Evolutionary conservation across 1,140 invertebrate species (phyloP).

Genomic region (Ceratoteleas bidentatus): DNA sequence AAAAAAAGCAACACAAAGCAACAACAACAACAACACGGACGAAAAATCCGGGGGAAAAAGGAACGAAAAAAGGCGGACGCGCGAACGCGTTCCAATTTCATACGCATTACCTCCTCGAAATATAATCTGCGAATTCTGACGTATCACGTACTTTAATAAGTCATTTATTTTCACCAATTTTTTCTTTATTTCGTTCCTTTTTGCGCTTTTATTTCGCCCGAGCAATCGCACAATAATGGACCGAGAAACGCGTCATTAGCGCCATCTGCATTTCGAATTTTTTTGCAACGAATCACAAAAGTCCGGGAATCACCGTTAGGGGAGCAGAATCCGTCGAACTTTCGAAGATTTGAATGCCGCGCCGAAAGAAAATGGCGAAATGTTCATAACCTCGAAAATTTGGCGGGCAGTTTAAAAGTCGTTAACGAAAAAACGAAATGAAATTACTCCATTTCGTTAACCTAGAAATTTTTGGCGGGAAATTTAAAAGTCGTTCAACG

Average conservation of each 20-base stretch:
- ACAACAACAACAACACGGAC: neutral
- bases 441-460: too few species aligned
- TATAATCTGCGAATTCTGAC: slow-evolving; percentile 44
- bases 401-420: neutral
- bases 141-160: slow-evolving; percentile 50
- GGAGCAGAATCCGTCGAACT: neutral
- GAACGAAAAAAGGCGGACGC: slow-evolving; percentile 22
- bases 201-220: neutral
- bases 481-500: too few species aligned
- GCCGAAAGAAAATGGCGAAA: too few species aligned
- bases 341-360: neutral
- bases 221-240: neutral
- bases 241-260: too few species aligned
- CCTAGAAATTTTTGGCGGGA: too few species aligned
- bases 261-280: neutral
- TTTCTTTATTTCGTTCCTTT: slow-evolving; percentile 12
- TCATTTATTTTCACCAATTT: slow-evolving; percentile 34
- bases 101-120: slow-evolving; percentile 39
- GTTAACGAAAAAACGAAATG: too few species aligned
- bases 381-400: neutral
- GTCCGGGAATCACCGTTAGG: too few species aligned
- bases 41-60: slow-evolving; percentile 11
- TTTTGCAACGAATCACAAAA: neutral
- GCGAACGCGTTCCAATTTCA: slow-evolving; percentile 46
- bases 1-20: slow-evolving; percentile 24